Evolutionary conservation across 2,797 vertebrate genomes (phyloP).

Genomic region (Malurus leucopterus): DNA sequence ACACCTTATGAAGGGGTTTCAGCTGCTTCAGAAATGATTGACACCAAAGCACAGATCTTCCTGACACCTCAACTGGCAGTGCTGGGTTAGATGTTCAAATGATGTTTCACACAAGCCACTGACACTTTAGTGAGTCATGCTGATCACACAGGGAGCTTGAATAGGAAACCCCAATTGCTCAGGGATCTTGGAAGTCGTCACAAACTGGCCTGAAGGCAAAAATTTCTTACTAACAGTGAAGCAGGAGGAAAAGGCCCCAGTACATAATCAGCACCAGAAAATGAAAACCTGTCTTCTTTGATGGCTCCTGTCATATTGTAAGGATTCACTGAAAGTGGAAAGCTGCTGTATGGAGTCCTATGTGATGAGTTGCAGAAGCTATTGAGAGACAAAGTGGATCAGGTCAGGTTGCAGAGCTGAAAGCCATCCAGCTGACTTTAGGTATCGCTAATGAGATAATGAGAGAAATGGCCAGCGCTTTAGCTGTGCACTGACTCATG

Average conservation of each 20-base stretch:
- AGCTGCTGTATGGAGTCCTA: too few species aligned
- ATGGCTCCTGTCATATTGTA: neutral
- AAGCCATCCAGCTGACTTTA: neutral
- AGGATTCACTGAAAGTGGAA: neutral
- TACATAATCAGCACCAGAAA: neutral
- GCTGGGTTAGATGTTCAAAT: neutral
- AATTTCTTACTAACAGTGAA: neutral
- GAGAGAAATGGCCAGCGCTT: neutral
- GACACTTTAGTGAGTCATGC: neutral
- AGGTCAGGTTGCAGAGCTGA: neutral
- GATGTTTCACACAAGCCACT: neutral
- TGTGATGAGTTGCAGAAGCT: neutral
- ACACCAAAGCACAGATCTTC: neutral
- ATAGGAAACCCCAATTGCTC: neutral
- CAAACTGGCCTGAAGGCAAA: neutral
- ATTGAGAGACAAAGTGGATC: neutral
- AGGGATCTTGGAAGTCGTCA: neutral
- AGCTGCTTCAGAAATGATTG: neutral
- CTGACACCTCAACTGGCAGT: neutral
- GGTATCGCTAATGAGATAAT: neutral
- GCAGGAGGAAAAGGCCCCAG: neutral
- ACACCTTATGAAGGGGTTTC: neutral
- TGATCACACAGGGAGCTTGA: neutral
- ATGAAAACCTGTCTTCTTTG: neutral
- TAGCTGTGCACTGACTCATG: neutral